phyloP scores from a whole-genome alignment of 2,113 vertebrate genomes.

The Dromaius novaehollandiae region DNA sequence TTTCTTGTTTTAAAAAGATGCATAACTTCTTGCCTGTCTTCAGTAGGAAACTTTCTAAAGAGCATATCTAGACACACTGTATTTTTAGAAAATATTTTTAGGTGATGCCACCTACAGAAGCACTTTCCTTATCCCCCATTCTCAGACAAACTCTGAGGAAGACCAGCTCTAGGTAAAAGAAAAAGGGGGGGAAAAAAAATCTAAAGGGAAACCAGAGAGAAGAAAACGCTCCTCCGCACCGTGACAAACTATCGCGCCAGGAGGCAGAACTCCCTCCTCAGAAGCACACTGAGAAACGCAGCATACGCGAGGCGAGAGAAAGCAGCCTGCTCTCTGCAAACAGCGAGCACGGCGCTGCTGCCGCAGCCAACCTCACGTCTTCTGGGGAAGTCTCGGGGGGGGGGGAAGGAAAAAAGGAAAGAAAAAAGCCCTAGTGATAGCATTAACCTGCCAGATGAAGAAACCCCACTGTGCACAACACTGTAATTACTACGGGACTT shows the following conservation, averaged over 20 bases:
- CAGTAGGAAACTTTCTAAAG: neutral
- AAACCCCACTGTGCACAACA: neutral
- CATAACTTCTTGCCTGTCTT: fast-evolving
- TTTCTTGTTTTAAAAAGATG: neutral
- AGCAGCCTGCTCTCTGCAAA: neutral
- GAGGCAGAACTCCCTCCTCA: neutral
- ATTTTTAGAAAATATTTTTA: no score
- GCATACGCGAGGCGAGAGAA: neutral
- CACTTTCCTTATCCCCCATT: neutral
- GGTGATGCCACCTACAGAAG: neutral
- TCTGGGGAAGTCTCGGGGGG: neutral
- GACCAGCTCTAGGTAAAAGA: neutral
- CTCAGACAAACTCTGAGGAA: neutral
- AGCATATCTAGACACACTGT: neutral
- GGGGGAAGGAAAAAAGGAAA: no score
- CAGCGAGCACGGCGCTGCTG: fast-evolving
- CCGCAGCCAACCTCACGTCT: neutral
- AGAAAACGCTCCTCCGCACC: neutral
- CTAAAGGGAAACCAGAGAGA: neutral
- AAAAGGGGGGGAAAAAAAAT: neutral
- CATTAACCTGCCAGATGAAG: neutral
- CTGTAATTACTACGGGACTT: neutral
- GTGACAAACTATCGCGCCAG: neutral
- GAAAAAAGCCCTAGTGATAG: neutral
- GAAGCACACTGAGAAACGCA: neutral